phyloP scores from a whole-genome alignment of 2,888 invertebrate genomes.

The Celastrina argiolus region DNA sequence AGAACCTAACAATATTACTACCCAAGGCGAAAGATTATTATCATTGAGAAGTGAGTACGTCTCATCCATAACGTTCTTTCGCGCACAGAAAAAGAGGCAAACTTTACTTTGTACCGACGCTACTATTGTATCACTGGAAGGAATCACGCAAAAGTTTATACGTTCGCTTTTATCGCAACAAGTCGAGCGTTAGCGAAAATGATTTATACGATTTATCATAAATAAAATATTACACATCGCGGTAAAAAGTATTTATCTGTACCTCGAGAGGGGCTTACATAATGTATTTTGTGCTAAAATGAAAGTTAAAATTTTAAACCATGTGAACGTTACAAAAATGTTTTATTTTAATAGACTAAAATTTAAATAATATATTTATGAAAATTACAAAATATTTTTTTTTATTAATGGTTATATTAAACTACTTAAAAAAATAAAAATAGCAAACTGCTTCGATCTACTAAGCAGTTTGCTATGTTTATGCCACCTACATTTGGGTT shows the following conservation, averaged over 20 bases:
- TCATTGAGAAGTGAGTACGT: constrained; percentile 14
- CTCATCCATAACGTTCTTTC: constrained; percentile 30
- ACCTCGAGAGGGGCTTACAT: constrained; percentile 31
- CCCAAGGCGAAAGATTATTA: too few relatives aligned
- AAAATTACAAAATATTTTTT: constrained; percentile 19
- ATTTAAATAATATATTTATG: not conserved
- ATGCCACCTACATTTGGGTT: too few relatives aligned
- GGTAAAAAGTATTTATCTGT: constrained; percentile 56
- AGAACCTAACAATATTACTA: too few relatives aligned
- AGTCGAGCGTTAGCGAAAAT: constrained; percentile 67
- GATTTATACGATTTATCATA: constrained; percentile 76
- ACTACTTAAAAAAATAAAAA: too few relatives aligned
- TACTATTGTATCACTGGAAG: constrained; percentile 58
- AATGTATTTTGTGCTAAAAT: not conserved
- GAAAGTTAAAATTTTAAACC: not conserved
- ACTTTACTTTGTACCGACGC: constrained; percentile 38
- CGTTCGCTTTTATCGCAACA: constrained; percentile 67
- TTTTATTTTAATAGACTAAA: not conserved
- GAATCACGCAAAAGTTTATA: constrained; percentile 74
- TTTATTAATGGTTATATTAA: too few relatives aligned
- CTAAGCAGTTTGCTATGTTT: too few relatives aligned
- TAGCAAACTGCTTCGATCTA: too few relatives aligned
- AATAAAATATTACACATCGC: constrained; percentile 69
- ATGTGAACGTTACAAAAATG: not conserved
- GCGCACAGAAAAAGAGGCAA: constrained; percentile 27